Conservation (phyloP, 2,113 vertebrate genomes). For the Apodemus speciosus region DNA sequence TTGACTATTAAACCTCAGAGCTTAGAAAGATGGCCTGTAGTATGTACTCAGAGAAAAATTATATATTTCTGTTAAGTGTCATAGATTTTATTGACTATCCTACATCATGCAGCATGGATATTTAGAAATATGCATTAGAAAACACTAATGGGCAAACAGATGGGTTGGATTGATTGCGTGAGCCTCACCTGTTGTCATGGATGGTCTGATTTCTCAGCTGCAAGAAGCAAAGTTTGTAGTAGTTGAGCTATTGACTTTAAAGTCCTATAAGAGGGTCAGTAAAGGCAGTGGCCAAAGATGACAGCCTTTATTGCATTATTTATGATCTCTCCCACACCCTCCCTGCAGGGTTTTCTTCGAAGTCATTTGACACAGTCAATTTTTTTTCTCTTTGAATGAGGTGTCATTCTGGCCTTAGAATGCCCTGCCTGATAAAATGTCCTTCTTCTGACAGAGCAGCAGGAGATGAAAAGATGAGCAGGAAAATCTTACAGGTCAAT, state of each 20-base stretch:
- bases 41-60: neutral
- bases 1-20: neutral
- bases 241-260: neutral
- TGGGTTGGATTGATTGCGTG: neutral
- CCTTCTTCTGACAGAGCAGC: neutral
- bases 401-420: neutral
- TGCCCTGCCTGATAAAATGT: neutral
- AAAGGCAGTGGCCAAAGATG: neutral
- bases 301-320: neutral
- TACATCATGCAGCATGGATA: neutral
- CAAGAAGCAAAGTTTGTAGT: neutral
- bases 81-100: neutral
- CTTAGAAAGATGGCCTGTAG: neutral
- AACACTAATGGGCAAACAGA: neutral
- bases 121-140: neutral
- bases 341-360: neutral
- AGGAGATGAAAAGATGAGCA: neutral
- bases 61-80: neutral
- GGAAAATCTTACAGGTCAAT: neutral
- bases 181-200: neutral
- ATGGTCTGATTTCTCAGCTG: neutral
- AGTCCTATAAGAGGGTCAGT: neutral
- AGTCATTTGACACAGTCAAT: conserved; percentile 34
- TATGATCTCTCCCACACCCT: neutral
- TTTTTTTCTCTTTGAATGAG: conserved; percentile 54